A percentile compares a stretch with the other conserved stretches of the same genome.
Conservation (phyloP, 2,113 vertebrate species). For the Microcebus griseorufus region DNA sequence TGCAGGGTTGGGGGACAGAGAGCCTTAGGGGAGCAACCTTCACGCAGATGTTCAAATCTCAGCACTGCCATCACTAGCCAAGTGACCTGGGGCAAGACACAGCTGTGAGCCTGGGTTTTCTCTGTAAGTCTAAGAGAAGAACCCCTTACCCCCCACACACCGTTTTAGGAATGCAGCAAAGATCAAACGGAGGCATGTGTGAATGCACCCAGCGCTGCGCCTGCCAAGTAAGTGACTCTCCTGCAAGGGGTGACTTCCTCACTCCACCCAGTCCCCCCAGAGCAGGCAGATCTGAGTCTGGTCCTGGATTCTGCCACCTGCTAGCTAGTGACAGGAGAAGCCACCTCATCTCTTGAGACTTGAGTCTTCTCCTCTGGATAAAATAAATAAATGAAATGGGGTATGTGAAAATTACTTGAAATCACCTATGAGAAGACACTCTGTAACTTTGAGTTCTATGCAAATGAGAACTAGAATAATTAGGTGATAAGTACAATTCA, state of each 20-base stretch:
- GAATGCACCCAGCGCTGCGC: rapidly evolving
- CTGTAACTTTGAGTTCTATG: not conserved
- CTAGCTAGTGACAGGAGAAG: not conserved
- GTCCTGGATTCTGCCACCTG: not conserved
- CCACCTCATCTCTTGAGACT: not conserved
- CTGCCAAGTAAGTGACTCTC: not conserved
- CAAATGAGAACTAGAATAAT: not conserved
- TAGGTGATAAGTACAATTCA: not conserved
- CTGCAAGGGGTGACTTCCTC: not conserved
- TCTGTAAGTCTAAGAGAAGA: not conserved
- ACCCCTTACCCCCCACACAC: not conserved
- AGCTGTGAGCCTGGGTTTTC: not conserved
- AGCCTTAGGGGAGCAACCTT: not conserved
- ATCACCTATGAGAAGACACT: not conserved
- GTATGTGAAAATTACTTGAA: not conserved
- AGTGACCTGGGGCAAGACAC: not conserved
- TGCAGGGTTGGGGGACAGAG: not conserved
- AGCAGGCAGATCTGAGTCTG: not conserved
- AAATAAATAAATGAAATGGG: not conserved
- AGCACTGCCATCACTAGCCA: rapidly evolving
- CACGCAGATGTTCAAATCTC: not conserved
- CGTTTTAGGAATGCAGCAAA: not conserved
- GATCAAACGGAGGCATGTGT: rapidly evolving
- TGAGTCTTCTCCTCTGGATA: not conserved
- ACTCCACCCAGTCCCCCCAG: not conserved